These are phyloP conservation scores for Corynorhinus townsendii DNA, from an alignment of 2,113 vertebrate genomes.

Conservation along the genomic window DNA sequence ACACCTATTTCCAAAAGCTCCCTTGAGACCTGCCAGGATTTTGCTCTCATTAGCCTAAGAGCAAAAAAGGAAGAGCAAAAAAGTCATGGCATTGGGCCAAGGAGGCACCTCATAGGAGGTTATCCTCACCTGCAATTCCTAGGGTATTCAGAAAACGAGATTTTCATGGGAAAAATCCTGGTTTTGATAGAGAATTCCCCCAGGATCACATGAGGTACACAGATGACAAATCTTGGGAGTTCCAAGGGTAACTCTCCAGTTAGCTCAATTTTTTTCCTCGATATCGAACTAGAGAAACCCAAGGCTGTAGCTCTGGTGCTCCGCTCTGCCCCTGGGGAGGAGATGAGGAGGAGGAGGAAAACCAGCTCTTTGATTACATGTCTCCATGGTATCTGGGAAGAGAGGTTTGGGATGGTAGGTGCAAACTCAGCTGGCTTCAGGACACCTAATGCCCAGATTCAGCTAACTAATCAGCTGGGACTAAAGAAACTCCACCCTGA, in stretches of 20 bases:
- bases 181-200: constrained; percentile 41
- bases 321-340: constrained; percentile 16
- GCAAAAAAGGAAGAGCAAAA: constrained; percentile 60
- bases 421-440: constrained; percentile 8
- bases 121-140: constrained; percentile 74
- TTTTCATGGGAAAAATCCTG: constrained; percentile 32
- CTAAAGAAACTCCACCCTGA: neutral
- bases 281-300: constrained; percentile 38
- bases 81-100: constrained; percentile 65
- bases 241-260: constrained; percentile 60
- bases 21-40: constrained; percentile 72
- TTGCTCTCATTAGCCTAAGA: constrained; percentile 70
- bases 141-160: constrained; percentile 46
- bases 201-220: constrained; percentile 47
- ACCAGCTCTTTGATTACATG: constrained; percentile 54
- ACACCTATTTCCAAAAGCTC: constrained; percentile 75
- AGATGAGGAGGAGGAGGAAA: constrained; percentile 37
- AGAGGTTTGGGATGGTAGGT: constrained; percentile 13
- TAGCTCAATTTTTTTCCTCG: constrained; percentile 24
- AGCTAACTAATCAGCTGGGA: constrained; percentile 38
- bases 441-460: constrained; percentile 36
- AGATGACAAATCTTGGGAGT: constrained; percentile 61
- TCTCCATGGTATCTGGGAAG: constrained; percentile 38
- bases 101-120: constrained; percentile 50
- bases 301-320: constrained; percentile 22